Evolutionary conservation across 2,113 vertebrate species (phyloP).

Genomic region (Chloroceryle aenea): DNA sequence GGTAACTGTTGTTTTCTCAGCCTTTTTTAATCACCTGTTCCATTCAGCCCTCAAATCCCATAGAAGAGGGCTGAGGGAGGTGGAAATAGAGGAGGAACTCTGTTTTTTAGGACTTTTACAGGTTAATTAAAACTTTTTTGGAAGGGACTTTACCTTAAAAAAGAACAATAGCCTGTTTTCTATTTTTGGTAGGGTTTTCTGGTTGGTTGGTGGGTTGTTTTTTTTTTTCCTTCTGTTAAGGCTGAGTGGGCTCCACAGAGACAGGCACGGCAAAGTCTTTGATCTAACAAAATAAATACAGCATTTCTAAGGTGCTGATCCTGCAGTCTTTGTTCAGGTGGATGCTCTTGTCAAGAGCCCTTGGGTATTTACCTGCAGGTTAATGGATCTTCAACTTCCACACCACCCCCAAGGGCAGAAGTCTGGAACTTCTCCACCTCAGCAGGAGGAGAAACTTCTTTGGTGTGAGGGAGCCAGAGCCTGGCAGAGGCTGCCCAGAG

Average conservation of each 20-base stretch:
- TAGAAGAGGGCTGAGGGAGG: not conserved
- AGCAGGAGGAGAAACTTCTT: no score
- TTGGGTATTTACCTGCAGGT: not conserved
- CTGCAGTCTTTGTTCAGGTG: not conserved
- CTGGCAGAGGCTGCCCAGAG: no score
- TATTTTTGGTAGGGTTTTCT: not conserved
- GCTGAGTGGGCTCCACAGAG: not conserved
- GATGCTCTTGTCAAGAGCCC: not conserved
- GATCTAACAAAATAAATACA: constrained; percentile 38
- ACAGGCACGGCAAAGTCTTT: constrained; percentile 12
- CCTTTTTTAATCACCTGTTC: not conserved
- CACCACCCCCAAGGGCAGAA: not conserved
- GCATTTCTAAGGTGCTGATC: constrained; percentile 15
- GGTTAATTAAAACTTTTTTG: not conserved
- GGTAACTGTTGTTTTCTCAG: constrained; percentile 69
- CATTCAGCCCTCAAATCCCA: not conserved
- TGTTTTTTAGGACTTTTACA: not conserved
- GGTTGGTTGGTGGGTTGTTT: no score
- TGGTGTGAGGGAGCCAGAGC: no score
- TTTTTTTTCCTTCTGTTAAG: not conserved
- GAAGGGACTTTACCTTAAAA: not conserved
- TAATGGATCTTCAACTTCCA: constrained; percentile 3
- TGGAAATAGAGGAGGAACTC: not conserved
- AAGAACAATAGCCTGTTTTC: not conserved
- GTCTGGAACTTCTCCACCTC: not conserved